Percentiles rank a stretch among this genome's conserved stretches.
Evolutionary conservation across 2,113 vertebrate species (phyloP).

Genomic region (Ginglymostoma cirratum): DNA sequence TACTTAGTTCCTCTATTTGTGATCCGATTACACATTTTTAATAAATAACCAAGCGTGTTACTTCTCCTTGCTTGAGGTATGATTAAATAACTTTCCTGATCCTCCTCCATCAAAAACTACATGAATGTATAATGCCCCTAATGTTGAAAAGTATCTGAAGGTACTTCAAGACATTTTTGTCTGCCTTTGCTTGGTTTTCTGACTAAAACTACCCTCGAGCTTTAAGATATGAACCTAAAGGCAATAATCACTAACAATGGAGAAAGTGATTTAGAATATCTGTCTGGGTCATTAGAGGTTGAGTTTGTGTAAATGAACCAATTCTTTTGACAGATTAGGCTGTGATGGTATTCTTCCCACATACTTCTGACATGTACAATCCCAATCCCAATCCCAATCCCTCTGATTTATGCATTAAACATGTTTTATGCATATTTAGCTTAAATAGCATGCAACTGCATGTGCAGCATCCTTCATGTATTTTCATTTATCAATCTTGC

Average conservation of each 20-base stretch:
- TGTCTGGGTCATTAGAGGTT: background rate
- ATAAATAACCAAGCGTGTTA: background rate
- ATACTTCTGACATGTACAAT: background rate
- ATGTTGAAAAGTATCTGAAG: background rate
- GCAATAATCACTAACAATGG: background rate
- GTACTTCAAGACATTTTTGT: background rate
- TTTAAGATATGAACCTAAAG: background rate
- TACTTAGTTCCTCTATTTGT: background rate
- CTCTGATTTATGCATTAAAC: background rate
- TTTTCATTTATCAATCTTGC: background rate
- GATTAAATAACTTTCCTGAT: background rate
- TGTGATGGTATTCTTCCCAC: background rate
- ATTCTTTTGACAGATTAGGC: background rate
- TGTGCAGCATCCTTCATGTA: background rate
- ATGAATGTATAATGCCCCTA: background rate
- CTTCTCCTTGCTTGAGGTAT: background rate
- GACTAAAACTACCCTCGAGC: background rate
- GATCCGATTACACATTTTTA: background rate
- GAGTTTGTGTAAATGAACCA: background rate
- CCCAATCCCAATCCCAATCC: background rate
- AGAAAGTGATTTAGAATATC: background rate
- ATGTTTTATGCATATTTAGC: background rate
- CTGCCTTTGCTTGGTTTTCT: background rate
- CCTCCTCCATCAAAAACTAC: background rate
- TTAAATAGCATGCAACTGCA: background rate